Base-by-base conservation (phyloP, 1,140 invertebrate genomes). In the Lepidurus arcticus region DNA sequence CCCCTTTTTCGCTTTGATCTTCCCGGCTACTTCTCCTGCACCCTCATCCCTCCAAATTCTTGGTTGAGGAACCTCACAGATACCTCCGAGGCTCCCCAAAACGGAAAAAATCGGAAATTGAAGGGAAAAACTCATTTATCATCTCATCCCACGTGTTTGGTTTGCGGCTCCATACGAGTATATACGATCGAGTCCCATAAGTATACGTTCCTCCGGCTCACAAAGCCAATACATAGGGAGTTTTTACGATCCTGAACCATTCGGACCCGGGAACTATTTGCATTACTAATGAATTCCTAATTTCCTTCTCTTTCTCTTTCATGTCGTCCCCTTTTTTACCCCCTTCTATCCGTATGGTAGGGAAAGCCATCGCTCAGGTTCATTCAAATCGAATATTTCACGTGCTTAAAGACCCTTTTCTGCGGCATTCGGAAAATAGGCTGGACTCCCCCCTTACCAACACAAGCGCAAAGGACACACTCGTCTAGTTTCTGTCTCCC, bases 331-430 rank as follows among this genome's bases (percentile, higher is more conserved):
- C 34, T 34, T 34, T 34, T 34, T 34, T 34, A 34, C 34, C 34
- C 34, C 53, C 53, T 65, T 65, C 13, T 9, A 65, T 21, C 53
- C 53, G 7, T 21, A 65, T 65, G 21, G 21, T 21, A 6, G 53
- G 13, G 9, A 65, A 16, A 65, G 53, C 53, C 53, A 65, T 65
- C 53, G 53, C 53, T 65, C 53, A 65, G 16, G 53, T n/a, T 65
- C 53, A 65, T 65, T 65, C 21, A 13, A 65, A 65, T 65, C 53
- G 53, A 65, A 65, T 65, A 65, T 65, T 65, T 65, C 53, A 65
- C 53, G 53, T 65, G 53, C 13, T 65, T 65, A n/a, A 13, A 65
- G 21, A 16, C 53, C 53, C 5, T 21, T 34, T 34, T 34, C 34
- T 34, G 34, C 34, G 34, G 34, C 34, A 34, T 34, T 34, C 34